Conservation (phyloP, 2,888 invertebrate genomes). For the Malachius bipustulatus region DNA sequence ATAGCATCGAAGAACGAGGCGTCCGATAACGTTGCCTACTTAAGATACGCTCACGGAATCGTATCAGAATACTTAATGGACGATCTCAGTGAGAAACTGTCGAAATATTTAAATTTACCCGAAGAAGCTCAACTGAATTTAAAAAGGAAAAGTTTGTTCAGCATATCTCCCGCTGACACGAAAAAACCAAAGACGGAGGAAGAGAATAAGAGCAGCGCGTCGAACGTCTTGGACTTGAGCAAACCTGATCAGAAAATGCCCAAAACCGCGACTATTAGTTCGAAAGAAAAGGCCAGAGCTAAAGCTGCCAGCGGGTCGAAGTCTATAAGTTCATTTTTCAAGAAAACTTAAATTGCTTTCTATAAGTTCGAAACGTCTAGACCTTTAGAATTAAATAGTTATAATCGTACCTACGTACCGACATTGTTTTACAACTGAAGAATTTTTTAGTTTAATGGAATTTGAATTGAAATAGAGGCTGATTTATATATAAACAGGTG, state of each 20-base stretch:
- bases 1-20: constrained; percentile 42
- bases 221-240: constrained; percentile 35
- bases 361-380: too few relatives aligned
- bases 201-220: constrained; percentile 33
- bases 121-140: constrained; percentile 46
- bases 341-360: constrained; percentile 47
- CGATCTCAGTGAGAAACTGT: constrained; percentile 52
- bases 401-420: too few relatives aligned
- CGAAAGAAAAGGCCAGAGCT: constrained; percentile 63
- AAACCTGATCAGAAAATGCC: constrained; percentile 31
- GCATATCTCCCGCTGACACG: constrained; percentile 25
- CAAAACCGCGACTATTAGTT: constrained; percentile 44
- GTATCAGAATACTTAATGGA: constrained; percentile 67
- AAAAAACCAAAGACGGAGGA: constrained; percentile 38
- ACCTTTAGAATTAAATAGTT: too few relatives aligned
- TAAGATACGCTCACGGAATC: constrained; percentile 66
- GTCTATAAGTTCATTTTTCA: constrained; percentile 69
- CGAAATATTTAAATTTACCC: constrained; percentile 52
- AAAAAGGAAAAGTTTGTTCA: constrained; percentile 38
- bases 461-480: too few relatives aligned
- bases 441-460: too few relatives aligned
- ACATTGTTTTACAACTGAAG: too few relatives aligned
- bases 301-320: constrained; percentile 72
- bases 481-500: too few relatives aligned
- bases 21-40: constrained; percentile 45